Conservation (phyloP, 2,113 vertebrate species). For the Plestiodon gilberti region DNA sequence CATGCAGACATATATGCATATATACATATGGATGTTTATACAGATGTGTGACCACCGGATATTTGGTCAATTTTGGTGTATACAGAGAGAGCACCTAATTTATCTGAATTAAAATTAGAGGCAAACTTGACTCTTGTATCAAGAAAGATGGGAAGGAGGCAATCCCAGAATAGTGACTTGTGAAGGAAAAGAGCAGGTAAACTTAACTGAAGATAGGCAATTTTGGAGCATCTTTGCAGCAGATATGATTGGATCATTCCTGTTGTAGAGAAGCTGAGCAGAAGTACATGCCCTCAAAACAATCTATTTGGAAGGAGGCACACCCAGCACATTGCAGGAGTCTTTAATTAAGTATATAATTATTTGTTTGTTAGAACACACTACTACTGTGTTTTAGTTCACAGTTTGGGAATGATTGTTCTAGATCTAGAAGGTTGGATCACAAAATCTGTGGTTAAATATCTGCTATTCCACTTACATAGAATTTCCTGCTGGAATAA, state of each 20-base stretch:
- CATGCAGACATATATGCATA: background rate
- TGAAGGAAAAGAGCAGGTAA: no score
- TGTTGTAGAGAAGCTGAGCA: no score
- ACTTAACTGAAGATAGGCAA: background rate
- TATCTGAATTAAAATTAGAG: background rate
- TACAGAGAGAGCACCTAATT: background rate
- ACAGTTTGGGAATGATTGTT: background rate
- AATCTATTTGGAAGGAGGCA: background rate
- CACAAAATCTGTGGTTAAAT: rapidly evolving
- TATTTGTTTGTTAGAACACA: background rate
- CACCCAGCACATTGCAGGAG: background rate
- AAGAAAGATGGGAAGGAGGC: background rate
- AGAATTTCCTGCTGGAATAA: background rate
- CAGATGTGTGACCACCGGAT: no score
- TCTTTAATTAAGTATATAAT: background rate
- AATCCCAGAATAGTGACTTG: background rate
- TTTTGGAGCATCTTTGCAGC: background rate
- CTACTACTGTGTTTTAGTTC: background rate
- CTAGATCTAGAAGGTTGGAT: background rate
- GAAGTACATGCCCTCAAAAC: no score
- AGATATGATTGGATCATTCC: background rate
- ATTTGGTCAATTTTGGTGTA: no score
- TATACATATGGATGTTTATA: background rate
- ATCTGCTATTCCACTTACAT: background rate
- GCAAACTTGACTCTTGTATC: background rate